Percentiles rank a stretch among this genome's conserved stretches.
Conservation (phyloP, 2,888 invertebrate genomes). For the Rhagonycha lutea region DNA sequence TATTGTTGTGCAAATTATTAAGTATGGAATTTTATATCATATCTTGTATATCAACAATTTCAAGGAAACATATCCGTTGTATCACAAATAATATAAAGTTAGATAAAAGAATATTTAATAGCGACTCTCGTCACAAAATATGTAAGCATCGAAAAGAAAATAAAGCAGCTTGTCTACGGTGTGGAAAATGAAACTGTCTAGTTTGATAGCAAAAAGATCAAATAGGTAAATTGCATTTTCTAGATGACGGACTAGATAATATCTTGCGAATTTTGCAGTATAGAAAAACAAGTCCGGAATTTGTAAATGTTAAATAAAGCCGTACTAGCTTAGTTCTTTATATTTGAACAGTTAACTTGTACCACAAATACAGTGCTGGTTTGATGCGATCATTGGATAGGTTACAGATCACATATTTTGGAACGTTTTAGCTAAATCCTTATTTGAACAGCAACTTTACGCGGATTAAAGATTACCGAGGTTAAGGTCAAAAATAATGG, state of each 20-base stretch:
- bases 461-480: not conserved
- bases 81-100: not conserved
- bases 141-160: not conserved
- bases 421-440: not conserved
- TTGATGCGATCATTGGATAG: not conserved
- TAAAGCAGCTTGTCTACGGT: constrained; percentile 1
- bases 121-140: not conserved
- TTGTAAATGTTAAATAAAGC: not conserved
- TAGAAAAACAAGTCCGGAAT: not conserved
- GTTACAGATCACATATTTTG: not conserved
- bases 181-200: constrained; percentile 17
- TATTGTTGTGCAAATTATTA: not conserved
- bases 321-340: not conserved
- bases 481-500: not conserved
- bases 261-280: not conserved
- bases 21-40: not conserved
- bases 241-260: constrained; percentile 9
- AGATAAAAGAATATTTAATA: not conserved
- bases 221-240: constrained; percentile 14
- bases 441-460: not conserved
- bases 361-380: not conserved
- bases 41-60: not conserved
- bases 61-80: not conserved
- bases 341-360: not conserved
- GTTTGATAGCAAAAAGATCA: constrained; percentile 12